phyloP scores from a whole-genome alignment of 2,797 vertebrate species.

The Micromesistius poutassou region DNA sequence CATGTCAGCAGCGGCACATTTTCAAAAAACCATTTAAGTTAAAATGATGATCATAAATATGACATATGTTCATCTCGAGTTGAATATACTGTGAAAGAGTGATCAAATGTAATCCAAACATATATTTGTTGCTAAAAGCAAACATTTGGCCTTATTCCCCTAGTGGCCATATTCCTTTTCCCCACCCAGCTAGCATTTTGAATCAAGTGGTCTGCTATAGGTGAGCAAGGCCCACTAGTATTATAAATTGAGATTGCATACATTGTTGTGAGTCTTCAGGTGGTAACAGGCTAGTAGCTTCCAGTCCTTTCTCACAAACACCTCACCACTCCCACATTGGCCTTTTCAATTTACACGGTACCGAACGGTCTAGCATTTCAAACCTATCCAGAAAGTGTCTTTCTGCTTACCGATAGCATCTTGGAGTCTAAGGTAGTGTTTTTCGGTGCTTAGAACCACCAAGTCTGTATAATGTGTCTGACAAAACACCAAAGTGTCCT shows the following conservation, averaged over 20 bases:
- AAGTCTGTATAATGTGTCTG: conserved; percentile 52
- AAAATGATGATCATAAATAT: too few relatives aligned
- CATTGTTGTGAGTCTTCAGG: conserved; percentile 32
- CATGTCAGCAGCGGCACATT: too few relatives aligned
- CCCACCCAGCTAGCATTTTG: too few relatives aligned
- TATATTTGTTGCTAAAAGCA: too few relatives aligned
- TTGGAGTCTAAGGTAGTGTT: conserved; percentile 37
- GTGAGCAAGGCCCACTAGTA: too few relatives aligned
- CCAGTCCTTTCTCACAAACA: conserved; percentile 20
- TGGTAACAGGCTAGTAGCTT: conserved; percentile 48
- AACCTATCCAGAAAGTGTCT: conserved; percentile 2
- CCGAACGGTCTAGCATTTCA: conserved; percentile 41
- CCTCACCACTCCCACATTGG: conserved; percentile 48
- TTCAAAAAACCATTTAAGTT: too few relatives aligned
- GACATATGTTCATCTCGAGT: too few relatives aligned
- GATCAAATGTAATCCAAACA: too few relatives aligned
- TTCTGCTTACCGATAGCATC: conserved; percentile 18
- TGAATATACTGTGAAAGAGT: too few relatives aligned
- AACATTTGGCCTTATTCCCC: too few relatives aligned
- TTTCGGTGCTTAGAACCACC: conserved; percentile 40
- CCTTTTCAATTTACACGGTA: conserved; percentile 20
- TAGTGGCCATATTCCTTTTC: too few relatives aligned
- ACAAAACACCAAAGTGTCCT: conserved; percentile 22
- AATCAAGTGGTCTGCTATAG: too few relatives aligned
- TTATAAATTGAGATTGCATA: conserved; percentile 18